These are phyloP conservation scores for Pogonocichla stellata DNA, from an alignment of 2,113 vertebrate species.

Conservation along the genomic window DNA sequence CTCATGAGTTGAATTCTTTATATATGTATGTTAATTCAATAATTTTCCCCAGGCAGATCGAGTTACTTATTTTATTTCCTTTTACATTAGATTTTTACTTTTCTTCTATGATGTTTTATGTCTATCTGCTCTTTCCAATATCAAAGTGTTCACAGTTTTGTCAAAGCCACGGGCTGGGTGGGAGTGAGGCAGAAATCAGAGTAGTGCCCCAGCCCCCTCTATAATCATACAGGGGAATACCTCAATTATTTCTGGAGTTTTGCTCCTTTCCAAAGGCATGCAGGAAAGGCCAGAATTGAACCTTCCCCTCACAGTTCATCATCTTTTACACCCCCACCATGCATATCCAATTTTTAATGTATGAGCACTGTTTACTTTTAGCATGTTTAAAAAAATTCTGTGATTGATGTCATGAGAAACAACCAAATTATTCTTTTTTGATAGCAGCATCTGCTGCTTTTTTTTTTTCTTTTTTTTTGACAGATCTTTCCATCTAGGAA, in stretches of 20 bases:
- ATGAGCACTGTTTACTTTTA: neutral
- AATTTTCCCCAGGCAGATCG: neutral
- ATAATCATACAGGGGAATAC: rapidly evolving
- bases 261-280: neutral
- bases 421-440: neutral
- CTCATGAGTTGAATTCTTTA: neutral
- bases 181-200: neutral
- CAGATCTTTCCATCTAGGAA: neutral
- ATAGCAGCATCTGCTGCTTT: neutral
- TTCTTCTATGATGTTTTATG: neutral
- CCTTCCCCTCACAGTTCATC: neutral
- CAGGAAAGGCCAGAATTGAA: neutral
- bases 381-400: neutral
- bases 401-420: neutral
- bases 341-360: neutral
- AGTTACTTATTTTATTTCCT: constrained; percentile 6
- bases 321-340: neutral
- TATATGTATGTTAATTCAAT: neutral
- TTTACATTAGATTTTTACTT: neutral
- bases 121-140: neutral
- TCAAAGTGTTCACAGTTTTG: neutral
- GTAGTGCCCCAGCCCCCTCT: neutral
- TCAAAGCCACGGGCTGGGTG: neutral
- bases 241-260: neutral
- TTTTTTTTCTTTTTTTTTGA: neutral